Evolutionary conservation across 2,113 vertebrate species (phyloP), one percentile per base, ranked within the genome.

Genomic region (Leptodactylus fuscus): DNA sequence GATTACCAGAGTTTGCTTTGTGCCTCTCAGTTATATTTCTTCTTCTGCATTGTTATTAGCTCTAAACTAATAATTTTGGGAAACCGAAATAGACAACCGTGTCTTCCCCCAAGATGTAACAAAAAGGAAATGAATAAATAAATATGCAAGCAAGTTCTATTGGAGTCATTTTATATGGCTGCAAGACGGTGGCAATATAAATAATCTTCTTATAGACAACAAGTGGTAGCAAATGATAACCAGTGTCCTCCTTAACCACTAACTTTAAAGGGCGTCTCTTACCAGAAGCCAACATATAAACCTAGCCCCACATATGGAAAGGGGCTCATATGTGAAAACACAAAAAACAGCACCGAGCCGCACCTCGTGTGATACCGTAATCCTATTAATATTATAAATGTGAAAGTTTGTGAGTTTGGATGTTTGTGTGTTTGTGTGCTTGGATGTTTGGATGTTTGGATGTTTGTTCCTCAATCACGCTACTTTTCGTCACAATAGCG

Each of bases 1-100:
- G 74, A 29, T 69, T 85, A 69, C 22, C 44, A 48, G 36, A 24
- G 44, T 36, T 84, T 38, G 24, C 41, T 79, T 85, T 85, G 58
- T 70, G 29, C 20, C 24, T 62, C 12, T 75, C 62, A 62, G 10
- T 60, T 83, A 75, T 53, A 29, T 34, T 77, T 65, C 75, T 76
- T 24, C 71, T 24, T 55, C 18, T 76, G 16, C 4, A 34, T 34
- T 65, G 81, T 55, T 83, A 83, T 51, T 83, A 53, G 48, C 44
- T 74, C 58, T 29, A 58, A 41, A 55, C 15, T 71, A 82, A 22
- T 71, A 22, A 69, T 82, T 82, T 73, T 27, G 3, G 34, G 36
- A 46, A 58, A 60, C 58, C 46, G 24, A 74, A 73, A 11, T 74
- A 83, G 81, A 44, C 81, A 83, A 58, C 51, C 22, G 51, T 58